These are phyloP conservation scores for Leptinotarsa lineolata DNA, from an alignment of 1,140 invertebrate species.

Conservation along the genomic window DNA sequence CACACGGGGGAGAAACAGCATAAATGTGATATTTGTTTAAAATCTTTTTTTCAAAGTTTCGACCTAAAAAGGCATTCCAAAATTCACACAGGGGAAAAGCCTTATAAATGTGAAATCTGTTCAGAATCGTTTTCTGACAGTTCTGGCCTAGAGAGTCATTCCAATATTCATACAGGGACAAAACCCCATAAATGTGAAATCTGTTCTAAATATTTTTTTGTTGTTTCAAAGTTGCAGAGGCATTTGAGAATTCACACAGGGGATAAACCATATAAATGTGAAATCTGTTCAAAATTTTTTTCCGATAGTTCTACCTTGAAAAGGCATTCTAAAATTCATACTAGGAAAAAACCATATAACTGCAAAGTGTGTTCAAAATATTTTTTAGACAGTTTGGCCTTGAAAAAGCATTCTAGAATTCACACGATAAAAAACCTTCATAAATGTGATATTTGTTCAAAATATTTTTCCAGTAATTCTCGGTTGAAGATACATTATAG, in stretches of 20 bases:
- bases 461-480: too few relatives aligned
- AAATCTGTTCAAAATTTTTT: conserved; percentile 59
- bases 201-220: conserved; percentile 58
- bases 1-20: neutral
- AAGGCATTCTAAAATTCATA: conserved; percentile 62
- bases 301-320: conserved; percentile 60
- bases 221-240: conserved; percentile 31
- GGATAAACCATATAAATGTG: conserved; percentile 57
- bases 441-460: too few relatives aligned
- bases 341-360: conserved; percentile 59
- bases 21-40: neutral
- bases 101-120: neutral
- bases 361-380: conserved; percentile 43
- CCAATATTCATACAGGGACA: conserved; percentile 54
- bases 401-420: too few relatives aligned
- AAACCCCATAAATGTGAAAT: conserved; percentile 67
- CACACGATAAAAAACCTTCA: too few relatives aligned
- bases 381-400: neutral
- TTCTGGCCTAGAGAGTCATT: neutral
- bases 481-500: conserved; percentile 4
- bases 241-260: conserved; percentile 64
- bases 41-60: neutral
- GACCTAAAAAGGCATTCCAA: neutral
- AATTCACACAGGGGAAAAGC: conserved; percentile 55
- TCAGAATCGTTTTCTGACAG: neutral